Evolutionary conservation across 2,888 invertebrate species (phyloP).

Genomic region (Caenorhabditis macrosperma): DNA sequence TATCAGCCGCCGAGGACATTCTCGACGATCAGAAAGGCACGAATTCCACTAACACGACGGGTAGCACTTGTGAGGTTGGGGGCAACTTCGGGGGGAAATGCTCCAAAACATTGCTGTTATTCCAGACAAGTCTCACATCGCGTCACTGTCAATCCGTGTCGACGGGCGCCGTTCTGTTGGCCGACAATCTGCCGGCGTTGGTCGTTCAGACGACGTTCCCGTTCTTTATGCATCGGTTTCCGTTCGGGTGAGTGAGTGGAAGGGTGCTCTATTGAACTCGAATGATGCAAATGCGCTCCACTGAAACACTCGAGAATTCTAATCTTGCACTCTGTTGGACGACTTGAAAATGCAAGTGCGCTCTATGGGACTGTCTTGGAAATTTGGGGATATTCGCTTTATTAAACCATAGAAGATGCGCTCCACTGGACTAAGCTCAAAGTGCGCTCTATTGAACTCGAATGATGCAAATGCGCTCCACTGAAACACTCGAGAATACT

Average conservation of each 20-base stretch:
- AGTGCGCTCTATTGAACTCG: too few relatives aligned
- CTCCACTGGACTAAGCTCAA: too few relatives aligned
- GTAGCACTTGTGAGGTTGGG: constrained; percentile 53
- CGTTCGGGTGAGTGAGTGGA: constrained; percentile 80
- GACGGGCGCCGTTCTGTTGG: constrained; percentile 85
- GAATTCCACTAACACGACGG: constrained; percentile 2
- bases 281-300: not conserved
- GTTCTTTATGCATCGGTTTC: constrained; percentile 83
- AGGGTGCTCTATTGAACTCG: too few relatives aligned
- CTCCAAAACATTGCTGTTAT: not conserved
- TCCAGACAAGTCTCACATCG: constrained; percentile 38
- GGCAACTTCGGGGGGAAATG: not conserved
- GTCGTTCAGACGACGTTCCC: constrained; percentile 87
- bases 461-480: too few relatives aligned
- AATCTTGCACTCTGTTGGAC: too few relatives aligned
- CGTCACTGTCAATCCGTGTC: constrained; percentile 61
- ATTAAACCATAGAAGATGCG: too few relatives aligned
- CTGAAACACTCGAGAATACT: too few relatives aligned
- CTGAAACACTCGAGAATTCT: too few relatives aligned
- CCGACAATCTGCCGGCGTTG: constrained; percentile 87
- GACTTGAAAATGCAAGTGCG: too few relatives aligned
- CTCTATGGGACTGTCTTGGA: too few relatives aligned
- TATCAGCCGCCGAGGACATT: constrained; percentile 89
- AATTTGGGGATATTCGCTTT: too few relatives aligned
- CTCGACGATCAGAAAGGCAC: constrained; percentile 73